Evolutionary conservation across 1,140 invertebrate species (phyloP).

Genomic region (Trichonephila clavipes): DNA sequence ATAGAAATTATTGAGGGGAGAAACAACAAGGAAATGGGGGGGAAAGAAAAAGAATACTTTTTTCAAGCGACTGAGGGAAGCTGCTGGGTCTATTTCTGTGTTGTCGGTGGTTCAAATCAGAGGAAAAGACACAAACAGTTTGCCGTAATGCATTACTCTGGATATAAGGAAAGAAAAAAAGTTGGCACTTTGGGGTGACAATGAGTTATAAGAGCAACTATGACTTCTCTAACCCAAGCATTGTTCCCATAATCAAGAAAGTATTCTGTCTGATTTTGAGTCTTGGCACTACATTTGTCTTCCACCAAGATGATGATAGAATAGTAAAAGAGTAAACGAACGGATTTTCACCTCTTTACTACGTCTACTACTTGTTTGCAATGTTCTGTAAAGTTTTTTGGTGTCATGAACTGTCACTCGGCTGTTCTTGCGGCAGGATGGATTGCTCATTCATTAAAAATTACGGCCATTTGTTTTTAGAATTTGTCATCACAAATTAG

Average conservation of each 20-base stretch:
- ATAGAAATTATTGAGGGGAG: constrained; percentile 49
- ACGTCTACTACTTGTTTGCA: too few species aligned
- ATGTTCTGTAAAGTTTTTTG: too few species aligned
- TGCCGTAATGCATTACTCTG: neutral
- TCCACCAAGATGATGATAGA: neutral
- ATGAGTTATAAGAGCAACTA: constrained; percentile 6
- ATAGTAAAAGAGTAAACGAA: neutral
- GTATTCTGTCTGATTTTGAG: neutral
- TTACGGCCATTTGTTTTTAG: too few species aligned
- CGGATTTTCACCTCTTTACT: neutral
- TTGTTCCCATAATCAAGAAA: neutral
- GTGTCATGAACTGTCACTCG: too few species aligned
- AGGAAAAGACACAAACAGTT: constrained; percentile 22
- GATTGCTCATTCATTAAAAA: too few species aligned
- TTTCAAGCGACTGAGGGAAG: neutral
- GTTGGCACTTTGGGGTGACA: constrained; percentile 12
- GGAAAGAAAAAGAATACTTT: neutral
- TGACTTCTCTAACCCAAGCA: neutral
- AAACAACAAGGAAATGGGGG: constrained; percentile 21
- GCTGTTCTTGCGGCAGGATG: too few species aligned
- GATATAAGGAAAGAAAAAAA: neutral
- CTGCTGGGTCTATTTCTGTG: constrained; percentile 41
- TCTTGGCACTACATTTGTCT: neutral
- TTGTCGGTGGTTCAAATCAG: neutral
- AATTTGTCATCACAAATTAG: too few species aligned